These are phyloP conservation scores for Echinops telfairi DNA, from an alignment of 2,113 vertebrate species.

Conservation along the genomic window DNA sequence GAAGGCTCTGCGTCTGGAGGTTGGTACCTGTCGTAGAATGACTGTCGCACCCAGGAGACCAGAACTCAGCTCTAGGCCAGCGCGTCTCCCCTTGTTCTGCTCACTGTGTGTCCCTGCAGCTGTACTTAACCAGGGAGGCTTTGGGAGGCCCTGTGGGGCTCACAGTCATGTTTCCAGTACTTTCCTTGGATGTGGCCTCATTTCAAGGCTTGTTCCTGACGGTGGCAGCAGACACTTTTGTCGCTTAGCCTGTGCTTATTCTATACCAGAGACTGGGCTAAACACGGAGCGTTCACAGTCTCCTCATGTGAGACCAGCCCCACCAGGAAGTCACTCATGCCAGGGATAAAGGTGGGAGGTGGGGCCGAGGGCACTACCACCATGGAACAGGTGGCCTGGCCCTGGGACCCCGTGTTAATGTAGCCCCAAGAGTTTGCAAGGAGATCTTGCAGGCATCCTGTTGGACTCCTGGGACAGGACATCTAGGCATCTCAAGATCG, in stretches of 20 bases:
- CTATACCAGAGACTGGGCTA: too few species aligned
- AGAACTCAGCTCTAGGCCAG: neutral
- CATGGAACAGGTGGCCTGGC: too few species aligned
- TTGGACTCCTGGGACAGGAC: neutral
- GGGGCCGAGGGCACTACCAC: neutral
- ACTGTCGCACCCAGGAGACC: neutral
- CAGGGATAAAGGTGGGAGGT: neutral
- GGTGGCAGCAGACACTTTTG: too few species aligned
- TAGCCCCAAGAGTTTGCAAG: neutral
- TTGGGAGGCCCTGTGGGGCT: neutral
- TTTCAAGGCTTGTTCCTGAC: neutral
- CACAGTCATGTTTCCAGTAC: neutral
- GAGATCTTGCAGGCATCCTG: neutral
- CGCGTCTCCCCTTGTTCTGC: neutral
- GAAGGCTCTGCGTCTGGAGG: slow-evolving; percentile 92
- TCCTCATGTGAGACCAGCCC: neutral
- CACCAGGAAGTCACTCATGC: neutral
- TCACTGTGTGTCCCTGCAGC: neutral
- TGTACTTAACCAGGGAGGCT: neutral
- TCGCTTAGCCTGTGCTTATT: neutral
- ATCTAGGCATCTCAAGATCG: neutral
- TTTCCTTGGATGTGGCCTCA: neutral
- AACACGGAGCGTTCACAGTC: accelerated
- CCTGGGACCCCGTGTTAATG: neutral
- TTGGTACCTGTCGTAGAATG: slow-evolving; percentile 81